These are phyloP conservation scores for Candidula unifasciata DNA, from an alignment of 2,888 invertebrate species.

Conservation along the genomic window DNA sequence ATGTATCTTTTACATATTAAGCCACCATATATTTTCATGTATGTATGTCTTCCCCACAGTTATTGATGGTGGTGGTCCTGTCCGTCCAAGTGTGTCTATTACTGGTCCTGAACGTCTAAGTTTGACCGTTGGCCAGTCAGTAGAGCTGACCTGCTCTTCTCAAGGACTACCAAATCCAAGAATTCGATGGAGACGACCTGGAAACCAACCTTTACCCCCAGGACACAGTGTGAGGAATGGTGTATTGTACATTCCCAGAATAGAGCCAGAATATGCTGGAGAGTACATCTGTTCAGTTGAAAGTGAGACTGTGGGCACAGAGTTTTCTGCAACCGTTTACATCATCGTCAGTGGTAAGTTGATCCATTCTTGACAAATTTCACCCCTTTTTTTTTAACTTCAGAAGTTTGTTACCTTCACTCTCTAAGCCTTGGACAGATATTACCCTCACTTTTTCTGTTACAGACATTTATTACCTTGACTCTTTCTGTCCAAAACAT, in stretches of 20 bases:
- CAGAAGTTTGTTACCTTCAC: not conserved
- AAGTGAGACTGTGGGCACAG: slow-evolving; percentile 75
- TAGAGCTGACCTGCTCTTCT: slow-evolving; percentile 82
- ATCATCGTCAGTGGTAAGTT: slow-evolving; percentile 72
- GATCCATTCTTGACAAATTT: not conserved
- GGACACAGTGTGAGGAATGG: slow-evolving; percentile 76
- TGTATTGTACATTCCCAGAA: slow-evolving; percentile 81
- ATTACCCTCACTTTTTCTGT: too few species aligned
- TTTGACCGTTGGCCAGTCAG: slow-evolving; percentile 82
- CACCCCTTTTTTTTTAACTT: not conserved
- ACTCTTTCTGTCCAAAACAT: not conserved
- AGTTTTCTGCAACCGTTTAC: slow-evolving; percentile 64
- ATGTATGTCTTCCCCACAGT: slow-evolving; percentile 12
- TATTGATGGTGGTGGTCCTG: not conserved
- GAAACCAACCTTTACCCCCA: slow-evolving; percentile 69
- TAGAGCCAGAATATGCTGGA: slow-evolving; percentile 83
- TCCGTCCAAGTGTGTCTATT: slow-evolving; percentile 56
- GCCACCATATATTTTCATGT: not conserved
- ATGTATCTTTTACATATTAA: not conserved
- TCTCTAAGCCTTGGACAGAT: not conserved
- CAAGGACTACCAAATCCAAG: slow-evolving; percentile 65
- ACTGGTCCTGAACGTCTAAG: slow-evolving; percentile 73
- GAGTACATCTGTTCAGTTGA: slow-evolving; percentile 85
- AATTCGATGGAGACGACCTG: slow-evolving; percentile 80
- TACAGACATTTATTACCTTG: not conserved